phyloP scores from a whole-genome alignment of 2,797 vertebrate genomes.

The Eidolon dupreanum region DNA sequence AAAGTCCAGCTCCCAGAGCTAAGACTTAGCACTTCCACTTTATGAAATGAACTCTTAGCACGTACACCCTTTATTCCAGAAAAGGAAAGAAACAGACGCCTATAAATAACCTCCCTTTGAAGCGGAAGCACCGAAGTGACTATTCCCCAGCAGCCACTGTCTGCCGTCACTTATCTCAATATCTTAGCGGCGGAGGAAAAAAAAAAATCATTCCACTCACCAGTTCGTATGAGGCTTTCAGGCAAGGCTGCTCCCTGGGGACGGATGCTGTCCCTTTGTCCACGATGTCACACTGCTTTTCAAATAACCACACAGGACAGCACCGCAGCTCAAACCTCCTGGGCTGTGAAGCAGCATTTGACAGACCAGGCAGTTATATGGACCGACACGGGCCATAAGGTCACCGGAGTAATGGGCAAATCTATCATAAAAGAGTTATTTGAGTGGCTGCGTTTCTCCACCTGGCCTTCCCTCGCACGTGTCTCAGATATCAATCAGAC shows the following conservation, averaged over 20 bases:
- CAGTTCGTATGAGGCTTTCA: accelerated
- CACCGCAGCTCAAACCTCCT: background rate
- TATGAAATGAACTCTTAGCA: background rate
- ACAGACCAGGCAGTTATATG: background rate
- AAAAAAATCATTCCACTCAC: background rate
- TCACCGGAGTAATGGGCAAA: background rate
- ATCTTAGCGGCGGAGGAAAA: accelerated
- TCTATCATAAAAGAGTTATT: conserved; percentile 61
- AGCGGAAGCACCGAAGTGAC: accelerated
- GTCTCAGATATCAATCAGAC: conserved; percentile 27
- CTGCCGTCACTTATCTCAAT: background rate
- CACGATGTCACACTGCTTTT: background rate
- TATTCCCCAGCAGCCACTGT: accelerated
- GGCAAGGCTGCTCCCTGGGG: accelerated
- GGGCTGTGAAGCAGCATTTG: background rate
- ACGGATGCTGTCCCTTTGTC: accelerated
- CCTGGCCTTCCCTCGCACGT: background rate
- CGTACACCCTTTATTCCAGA: accelerated
- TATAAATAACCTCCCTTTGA: accelerated
- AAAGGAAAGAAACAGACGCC: no score
- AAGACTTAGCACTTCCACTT: background rate
- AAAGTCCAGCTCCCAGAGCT: accelerated
- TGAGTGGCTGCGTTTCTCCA: accelerated
- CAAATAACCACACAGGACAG: accelerated
- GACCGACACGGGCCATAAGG: background rate